Evolutionary conservation across 2,888 invertebrate genomes (phyloP), one percentile per base, ranked within the genome.

Genomic region (Lithophane ornitopus): DNA sequence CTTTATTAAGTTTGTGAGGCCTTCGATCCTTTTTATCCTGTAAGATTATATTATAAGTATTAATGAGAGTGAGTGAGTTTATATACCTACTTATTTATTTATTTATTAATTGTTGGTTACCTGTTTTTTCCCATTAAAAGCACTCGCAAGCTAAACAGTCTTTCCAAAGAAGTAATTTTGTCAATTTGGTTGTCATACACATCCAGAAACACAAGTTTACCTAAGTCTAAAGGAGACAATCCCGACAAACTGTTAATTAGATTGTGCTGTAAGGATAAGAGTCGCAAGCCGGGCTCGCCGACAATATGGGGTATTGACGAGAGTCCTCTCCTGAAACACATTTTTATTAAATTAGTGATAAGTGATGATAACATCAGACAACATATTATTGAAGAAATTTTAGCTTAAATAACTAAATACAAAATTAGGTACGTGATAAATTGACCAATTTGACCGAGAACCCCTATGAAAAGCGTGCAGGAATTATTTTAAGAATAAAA

Each of bases 131-230:
- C 99, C 92, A 99, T 97, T 82, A 99, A 96, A 74, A 99, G 97
- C 22, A 99, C 99, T 85, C 99, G 97, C 70, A 99, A 96, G 89
- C 98, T 98, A 82, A 97, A 97, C 68, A 99, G 96, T 71, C 97
- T 97, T 87, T 98, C 98, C 78, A 99, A 96, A 74, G 98, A 98
- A 75, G 97, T 97, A 80, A 99, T 98, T 91, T 98, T 98, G 86
- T 99, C 99, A 81, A 99, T 97, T 94, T 99, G 99, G 95, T 99
- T 99, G 94, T 99, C 99, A 92, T 99, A 99, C 76, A 99, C 97
- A 95, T 99, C 99, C 77, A 99, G 97, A 93, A 99, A 99, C 28
- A 99, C 99, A 77, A 99, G 96, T 94, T 98, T 98, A 34, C 97
- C 97, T 85, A 98, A 97, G 85, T 96, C 96, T 39, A 96, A 91